A percentile compares a stretch with the other conserved stretches of the same genome.
Conservation (phyloP, 2,113 vertebrate species). For the Mystacornis crossleyi region DNA sequence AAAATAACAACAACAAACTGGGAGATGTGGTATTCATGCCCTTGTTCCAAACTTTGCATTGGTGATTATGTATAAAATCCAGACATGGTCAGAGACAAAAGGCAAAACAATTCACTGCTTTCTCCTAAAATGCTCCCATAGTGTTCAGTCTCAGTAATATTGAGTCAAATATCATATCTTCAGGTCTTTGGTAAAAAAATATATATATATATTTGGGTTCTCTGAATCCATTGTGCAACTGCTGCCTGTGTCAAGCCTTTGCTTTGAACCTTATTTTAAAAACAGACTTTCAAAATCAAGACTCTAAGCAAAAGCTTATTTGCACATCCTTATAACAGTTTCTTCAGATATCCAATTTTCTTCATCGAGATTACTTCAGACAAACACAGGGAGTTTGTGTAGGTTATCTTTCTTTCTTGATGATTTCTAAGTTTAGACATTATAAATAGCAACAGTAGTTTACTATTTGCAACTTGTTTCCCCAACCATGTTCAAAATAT, state of each 20-base stretch:
- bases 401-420: background rate
- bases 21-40: background rate
- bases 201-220: background rate
- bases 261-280: background rate
- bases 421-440: background rate
- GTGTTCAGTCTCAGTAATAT: background rate
- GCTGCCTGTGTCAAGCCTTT: background rate
- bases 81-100: background rate
- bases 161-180: background rate
- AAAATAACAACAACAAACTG: background rate
- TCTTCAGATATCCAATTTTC: background rate
- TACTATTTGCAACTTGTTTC: background rate
- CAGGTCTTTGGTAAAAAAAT: background rate
- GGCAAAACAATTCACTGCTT: background rate
- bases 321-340: background rate
- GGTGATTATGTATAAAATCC: background rate
- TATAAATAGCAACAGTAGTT: background rate
- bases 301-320: background rate
- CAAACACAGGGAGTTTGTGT: background rate
- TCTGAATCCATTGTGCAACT: background rate
- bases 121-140: background rate
- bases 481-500: background rate
- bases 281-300: background rate
- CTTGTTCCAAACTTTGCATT: background rate
- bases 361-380: background rate